phyloP scores from a whole-genome alignment of 2,797 vertebrate species.

The Tenualosa ilisha region DNA sequence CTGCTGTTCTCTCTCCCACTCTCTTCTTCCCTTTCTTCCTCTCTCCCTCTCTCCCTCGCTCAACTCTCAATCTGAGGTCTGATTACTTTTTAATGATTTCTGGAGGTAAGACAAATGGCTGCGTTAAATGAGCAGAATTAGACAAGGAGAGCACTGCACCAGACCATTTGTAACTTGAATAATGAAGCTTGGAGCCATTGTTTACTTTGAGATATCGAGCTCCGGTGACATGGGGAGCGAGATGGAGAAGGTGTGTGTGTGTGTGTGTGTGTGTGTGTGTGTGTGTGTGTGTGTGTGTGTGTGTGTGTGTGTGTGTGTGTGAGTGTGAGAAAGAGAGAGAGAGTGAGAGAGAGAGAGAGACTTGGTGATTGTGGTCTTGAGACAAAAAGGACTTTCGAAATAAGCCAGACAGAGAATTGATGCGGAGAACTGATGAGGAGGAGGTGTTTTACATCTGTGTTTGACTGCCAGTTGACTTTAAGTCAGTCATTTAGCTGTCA shows the following conservation, averaged over 20 bases:
- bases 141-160: conserved; percentile 68
- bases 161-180: conserved; percentile 76
- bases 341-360: not conserved
- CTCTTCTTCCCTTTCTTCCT: conserved; percentile 57
- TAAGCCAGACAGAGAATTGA: conserved; percentile 9
- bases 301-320: too few relatives aligned
- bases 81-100: conserved; percentile 86
- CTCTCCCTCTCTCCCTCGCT: conserved; percentile 37
- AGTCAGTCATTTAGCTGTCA: conserved; percentile 19
- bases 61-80: conserved; percentile 72
- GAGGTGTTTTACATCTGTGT: conserved; percentile 17
- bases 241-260: not conserved
- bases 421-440: conserved; percentile 3
- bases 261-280: too few relatives aligned
- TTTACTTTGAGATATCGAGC: conserved; percentile 48
- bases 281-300: too few relatives aligned
- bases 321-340: not conserved
- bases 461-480: not conserved
- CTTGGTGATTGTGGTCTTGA: not conserved
- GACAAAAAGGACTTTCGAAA: not conserved
- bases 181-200: conserved; percentile 71
- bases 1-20: conserved; percentile 13
- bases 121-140: conserved; percentile 81
- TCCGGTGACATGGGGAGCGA: conserved; percentile 12
- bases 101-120: conserved; percentile 78